Conservation (phyloP, 1,140 invertebrate genomes). For the Nebria ingens region DNA sequence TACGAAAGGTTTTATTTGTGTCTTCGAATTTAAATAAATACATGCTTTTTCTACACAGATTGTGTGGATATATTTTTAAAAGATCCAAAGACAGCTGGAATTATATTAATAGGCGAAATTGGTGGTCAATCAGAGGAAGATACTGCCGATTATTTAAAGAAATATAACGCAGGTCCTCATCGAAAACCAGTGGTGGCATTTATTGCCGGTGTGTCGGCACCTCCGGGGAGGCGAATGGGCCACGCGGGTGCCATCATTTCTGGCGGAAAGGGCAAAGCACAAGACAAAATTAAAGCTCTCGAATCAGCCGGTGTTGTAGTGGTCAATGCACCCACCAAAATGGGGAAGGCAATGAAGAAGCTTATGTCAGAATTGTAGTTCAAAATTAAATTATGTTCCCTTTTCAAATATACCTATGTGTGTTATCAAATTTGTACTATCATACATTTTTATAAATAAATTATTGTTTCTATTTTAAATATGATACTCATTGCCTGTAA, state of each 20-base stretch:
- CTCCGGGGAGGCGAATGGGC: constrained; percentile 94
- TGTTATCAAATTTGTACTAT: no score
- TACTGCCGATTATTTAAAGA: constrained; percentile 84
- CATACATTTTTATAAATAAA: no score
- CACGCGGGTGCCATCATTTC: constrained; percentile 99
- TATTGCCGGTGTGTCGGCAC: constrained; percentile 94
- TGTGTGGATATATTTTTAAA: constrained; percentile 92
- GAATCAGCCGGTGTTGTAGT: constrained; percentile 85
- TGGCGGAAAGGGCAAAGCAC: constrained; percentile 92
- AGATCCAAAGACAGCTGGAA: constrained; percentile 89
- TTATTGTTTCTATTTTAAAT: no score
- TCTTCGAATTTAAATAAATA: not conserved
- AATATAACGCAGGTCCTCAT: constrained; percentile 83
- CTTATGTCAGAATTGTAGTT: constrained; percentile 49
- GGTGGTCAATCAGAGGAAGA: constrained; percentile 94
- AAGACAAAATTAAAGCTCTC: constrained; percentile 93
- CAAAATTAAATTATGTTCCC: no score
- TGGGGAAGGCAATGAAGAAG: constrained; percentile 77
- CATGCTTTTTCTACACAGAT: constrained; percentile 42
- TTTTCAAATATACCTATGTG: no score
- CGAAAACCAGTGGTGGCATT: constrained; percentile 96
- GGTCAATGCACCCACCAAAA: constrained; percentile 90
- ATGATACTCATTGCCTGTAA: no score
- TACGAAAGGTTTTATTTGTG: not conserved
- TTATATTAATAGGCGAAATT: constrained; percentile 98